Conservation (phyloP, 1,140 invertebrate species). For the Atta cephalotes region DNA sequence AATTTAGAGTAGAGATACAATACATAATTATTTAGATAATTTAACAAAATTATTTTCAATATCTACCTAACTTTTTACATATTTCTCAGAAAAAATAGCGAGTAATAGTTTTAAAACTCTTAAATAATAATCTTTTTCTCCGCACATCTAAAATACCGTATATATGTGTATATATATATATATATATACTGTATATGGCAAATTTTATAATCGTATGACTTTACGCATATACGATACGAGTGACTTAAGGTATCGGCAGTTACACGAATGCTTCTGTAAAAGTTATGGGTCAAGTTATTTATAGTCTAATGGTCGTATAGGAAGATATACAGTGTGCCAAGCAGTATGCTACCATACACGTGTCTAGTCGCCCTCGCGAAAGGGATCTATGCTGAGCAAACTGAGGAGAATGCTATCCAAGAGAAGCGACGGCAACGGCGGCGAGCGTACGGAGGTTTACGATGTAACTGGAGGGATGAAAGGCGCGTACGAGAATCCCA, state of each 20-base stretch:
- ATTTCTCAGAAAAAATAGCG: too few relatives aligned
- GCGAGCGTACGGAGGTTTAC: slow-evolving; percentile 49
- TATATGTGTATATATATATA: too few relatives aligned
- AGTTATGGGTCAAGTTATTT: slow-evolving; percentile 61
- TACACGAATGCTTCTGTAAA: slow-evolving; percentile 21
- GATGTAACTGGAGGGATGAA: slow-evolving; percentile 69
- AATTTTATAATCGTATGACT: slow-evolving; percentile 1
- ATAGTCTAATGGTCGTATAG: slow-evolving; percentile 37
- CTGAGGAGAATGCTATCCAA: slow-evolving; percentile 58
- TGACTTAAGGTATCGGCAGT: slow-evolving; percentile 12
- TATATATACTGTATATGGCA: background rate
- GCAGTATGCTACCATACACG: background rate
- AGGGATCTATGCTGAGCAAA: slow-evolving; percentile 38
- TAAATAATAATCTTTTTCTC: too few relatives aligned
- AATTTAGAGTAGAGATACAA: too few relatives aligned
- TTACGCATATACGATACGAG: background rate
- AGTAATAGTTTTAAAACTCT: too few relatives aligned
- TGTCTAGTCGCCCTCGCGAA: slow-evolving; percentile 21
- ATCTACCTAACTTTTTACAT: too few relatives aligned
- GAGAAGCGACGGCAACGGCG: slow-evolving; percentile 2
- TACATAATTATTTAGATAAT: too few relatives aligned
- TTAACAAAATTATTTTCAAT: too few relatives aligned
- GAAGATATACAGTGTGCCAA: background rate
- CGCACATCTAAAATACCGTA: background rate
- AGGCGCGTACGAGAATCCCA: slow-evolving; percentile 66